Percentiles rank a stretch among this genome's conserved stretches.
These are phyloP conservation scores for Thripadectes ignobilis DNA, from an alignment of 2,797 vertebrate genomes.

Conservation along the genomic window DNA sequence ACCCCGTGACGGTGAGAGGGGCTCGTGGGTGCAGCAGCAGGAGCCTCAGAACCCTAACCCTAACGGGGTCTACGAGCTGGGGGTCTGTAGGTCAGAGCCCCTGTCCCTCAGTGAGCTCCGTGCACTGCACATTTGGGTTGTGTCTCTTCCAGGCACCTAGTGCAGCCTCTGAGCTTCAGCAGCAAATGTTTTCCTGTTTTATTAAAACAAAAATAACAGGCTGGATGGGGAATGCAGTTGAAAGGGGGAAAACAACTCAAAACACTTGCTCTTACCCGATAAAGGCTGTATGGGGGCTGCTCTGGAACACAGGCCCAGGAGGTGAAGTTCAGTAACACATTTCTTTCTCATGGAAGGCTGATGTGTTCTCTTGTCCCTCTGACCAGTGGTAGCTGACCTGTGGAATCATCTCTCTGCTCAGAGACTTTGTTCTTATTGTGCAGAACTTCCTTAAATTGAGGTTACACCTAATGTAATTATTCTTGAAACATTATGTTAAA, in stretches of 20 bases:
- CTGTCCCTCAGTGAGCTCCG: background rate
- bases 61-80: background rate
- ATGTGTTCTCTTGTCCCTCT: background rate
- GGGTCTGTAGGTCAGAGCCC: accelerated
- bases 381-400: background rate
- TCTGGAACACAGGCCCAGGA: background rate
- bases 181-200: accelerated
- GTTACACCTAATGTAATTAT: constrained; percentile 33
- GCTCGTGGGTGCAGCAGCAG: background rate
- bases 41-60: background rate
- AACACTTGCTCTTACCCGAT: background rate
- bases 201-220: background rate
- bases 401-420: background rate
- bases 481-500: background rate
- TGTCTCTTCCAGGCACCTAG: accelerated
- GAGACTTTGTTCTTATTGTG: constrained; percentile 25
- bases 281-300: background rate
- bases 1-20: constrained; percentile 85
- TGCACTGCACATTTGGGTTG: background rate
- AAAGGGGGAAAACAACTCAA: background rate
- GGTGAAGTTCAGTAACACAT: background rate
- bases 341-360: background rate
- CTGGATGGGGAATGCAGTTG: background rate
- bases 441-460: constrained; percentile 16
- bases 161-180: background rate